These are phyloP conservation scores for Stenodema calcarata DNA, from an alignment of 2,888 invertebrate species.

Conservation along the genomic window DNA sequence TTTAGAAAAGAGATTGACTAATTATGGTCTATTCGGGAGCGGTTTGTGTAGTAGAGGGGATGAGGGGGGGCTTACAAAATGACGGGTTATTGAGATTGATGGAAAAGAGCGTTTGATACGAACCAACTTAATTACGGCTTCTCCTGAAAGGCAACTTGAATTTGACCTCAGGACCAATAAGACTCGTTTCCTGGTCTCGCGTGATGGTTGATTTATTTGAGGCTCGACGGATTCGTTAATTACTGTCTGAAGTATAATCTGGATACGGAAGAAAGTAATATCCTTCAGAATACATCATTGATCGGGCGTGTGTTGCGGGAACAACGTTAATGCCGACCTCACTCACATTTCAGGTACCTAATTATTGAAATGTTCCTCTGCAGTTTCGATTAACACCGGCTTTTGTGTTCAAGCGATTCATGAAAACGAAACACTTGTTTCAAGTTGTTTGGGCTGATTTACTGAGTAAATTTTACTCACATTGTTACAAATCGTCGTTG, in stretches of 20 bases:
- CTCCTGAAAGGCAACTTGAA: constrained; percentile 17
- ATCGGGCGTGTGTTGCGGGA: no score
- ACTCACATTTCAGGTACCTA: no score
- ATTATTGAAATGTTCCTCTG: no score
- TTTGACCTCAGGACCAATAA: constrained; percentile 12
- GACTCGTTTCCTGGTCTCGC: neutral
- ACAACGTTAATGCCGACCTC: no score
- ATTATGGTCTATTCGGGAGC: neutral
- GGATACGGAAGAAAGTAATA: neutral
- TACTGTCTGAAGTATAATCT: neutral
- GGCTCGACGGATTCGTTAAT: neutral
- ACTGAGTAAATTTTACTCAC: no score
- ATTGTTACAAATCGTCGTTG: no score
- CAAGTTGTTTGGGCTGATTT: no score
- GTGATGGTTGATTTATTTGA: neutral
- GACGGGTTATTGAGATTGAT: constrained; percentile 39
- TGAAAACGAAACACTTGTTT: no score
- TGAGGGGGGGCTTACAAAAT: neutral
- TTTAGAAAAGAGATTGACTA: constrained; percentile 38
- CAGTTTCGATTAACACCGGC: no score
- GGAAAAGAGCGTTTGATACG: constrained; percentile 17
- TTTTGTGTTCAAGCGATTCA: no score
- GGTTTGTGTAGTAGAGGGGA: neutral
- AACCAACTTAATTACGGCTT: constrained; percentile 15
- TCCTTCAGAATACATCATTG: no score